Conservation (phyloP, 1,140 invertebrate genomes). For the Leptinotarsa lineolata region DNA sequence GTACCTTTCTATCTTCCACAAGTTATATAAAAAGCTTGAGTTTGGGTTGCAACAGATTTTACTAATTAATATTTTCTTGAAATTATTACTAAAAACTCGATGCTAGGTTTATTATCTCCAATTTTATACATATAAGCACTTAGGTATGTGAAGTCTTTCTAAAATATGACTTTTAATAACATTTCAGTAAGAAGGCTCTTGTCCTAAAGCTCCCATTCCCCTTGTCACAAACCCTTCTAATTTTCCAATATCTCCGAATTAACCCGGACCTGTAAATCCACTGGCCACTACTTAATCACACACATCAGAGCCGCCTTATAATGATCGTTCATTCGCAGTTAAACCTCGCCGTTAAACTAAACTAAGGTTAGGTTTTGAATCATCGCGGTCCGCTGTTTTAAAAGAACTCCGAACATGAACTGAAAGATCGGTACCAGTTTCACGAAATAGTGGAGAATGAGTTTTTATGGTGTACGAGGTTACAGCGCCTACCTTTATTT, state of each 20-base stretch:
- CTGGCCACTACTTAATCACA: constrained; percentile 1
- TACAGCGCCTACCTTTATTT: constrained; percentile 30
- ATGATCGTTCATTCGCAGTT: background rate
- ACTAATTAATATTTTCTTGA: no score
- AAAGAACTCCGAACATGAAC: constrained; percentile 38
- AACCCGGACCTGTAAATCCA: background rate
- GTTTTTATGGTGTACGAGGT: constrained; percentile 39
- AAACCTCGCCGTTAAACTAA: background rate
- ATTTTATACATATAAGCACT: no score
- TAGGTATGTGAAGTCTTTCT: no score
- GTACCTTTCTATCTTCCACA: no score
- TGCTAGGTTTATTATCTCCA: no score
- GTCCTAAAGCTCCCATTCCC: no score
- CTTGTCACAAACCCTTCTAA: background rate
- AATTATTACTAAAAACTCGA: no score
- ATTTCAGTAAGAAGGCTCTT: no score
- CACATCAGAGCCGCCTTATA: background rate
- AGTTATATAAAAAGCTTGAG: no score
- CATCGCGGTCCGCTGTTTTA: constrained; percentile 35
- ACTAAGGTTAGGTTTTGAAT: constrained; percentile 33
- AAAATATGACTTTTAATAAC: no score
- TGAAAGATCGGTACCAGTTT: constrained; percentile 41
- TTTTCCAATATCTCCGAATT: background rate
- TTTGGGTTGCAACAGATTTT: no score
- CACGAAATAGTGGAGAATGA: constrained; percentile 38